Evolutionary conservation across 2,797 vertebrate genomes (phyloP).

Genomic region (Enteromius radiatus): DNA sequence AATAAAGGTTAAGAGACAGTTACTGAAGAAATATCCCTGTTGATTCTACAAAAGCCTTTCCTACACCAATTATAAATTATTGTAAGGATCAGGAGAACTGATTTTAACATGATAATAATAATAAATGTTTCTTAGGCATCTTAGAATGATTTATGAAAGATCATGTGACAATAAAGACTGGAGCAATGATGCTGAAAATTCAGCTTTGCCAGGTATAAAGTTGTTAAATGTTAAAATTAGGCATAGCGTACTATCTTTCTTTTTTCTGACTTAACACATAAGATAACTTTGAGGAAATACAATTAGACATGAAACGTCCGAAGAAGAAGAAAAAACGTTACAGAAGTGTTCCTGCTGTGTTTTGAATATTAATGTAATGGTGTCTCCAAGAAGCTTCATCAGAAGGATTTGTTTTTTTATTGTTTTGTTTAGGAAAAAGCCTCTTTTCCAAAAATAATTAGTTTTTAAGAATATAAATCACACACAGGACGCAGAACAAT

Average conservation of each 20-base stretch:
- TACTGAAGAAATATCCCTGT: background rate
- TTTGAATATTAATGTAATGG: background rate
- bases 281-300: conserved; percentile 57
- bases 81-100: background rate
- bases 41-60: background rate
- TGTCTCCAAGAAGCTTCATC: background rate
- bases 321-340: background rate
- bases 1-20: conserved; percentile 11
- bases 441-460: conserved; percentile 17
- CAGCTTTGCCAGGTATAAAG: background rate
- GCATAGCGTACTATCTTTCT: background rate
- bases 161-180: background rate
- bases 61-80: background rate
- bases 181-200: background rate
- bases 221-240: background rate
- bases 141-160: background rate
- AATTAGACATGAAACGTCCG: conserved; percentile 62
- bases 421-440: background rate
- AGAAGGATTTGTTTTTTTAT: background rate
- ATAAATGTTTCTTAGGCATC: background rate
- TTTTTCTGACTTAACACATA: conserved; percentile 12
- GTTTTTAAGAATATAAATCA: conserved; percentile 46
- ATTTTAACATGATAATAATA: background rate
- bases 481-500: conserved; percentile 51
- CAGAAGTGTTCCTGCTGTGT: background rate